A percentile compares a stretch with the other conserved stretches of the same genome.
These are phyloP conservation scores for Clivina fossor DNA, from an alignment of 2,888 invertebrate genomes.

Conservation along the genomic window DNA sequence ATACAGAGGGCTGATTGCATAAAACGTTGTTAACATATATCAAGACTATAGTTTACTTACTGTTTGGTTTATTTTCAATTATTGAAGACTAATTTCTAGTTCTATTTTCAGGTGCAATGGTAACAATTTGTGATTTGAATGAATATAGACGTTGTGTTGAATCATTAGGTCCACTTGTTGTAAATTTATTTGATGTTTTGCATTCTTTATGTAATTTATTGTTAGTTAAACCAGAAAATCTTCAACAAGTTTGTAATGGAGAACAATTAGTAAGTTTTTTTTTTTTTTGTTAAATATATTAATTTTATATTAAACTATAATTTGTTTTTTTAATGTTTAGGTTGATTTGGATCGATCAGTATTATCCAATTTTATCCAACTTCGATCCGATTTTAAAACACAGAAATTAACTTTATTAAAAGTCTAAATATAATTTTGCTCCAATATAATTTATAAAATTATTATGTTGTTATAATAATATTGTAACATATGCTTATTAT, in stretches of 20 bases:
- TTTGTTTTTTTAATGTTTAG: constrained; percentile 59
- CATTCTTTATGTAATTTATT: constrained; percentile 95
- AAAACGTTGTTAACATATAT: constrained; percentile 5
- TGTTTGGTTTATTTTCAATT: constrained; percentile 4
- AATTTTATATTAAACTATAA: no score
- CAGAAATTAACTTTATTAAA: constrained; percentile 70
- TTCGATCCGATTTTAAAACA: constrained; percentile 90
- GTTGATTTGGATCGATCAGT: constrained; percentile 87
- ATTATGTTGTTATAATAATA: not conserved
- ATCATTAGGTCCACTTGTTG: constrained; percentile 72
- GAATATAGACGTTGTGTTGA: constrained; percentile 93
- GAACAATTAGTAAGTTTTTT: constrained; percentile 79
- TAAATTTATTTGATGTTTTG: constrained; percentile 89
- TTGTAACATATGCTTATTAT: constrained; percentile 2
- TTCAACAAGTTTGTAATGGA: constrained; percentile 92
- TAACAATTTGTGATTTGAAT: constrained; percentile 96
- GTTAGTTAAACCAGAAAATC: constrained; percentile 92
- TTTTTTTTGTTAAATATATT: not conserved
- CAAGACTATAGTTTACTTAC: constrained; percentile 8
- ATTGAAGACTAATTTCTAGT: constrained; percentile 6
- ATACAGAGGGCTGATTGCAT: no score
- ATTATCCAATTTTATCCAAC: constrained; percentile 89
- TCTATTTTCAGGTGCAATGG: constrained; percentile 80
- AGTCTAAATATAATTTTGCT: constrained; percentile 22
- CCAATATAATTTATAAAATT: not conserved